These are phyloP conservation scores for Gobio gobio DNA, from an alignment of 2,113 vertebrate genomes.

Conservation along the genomic window DNA sequence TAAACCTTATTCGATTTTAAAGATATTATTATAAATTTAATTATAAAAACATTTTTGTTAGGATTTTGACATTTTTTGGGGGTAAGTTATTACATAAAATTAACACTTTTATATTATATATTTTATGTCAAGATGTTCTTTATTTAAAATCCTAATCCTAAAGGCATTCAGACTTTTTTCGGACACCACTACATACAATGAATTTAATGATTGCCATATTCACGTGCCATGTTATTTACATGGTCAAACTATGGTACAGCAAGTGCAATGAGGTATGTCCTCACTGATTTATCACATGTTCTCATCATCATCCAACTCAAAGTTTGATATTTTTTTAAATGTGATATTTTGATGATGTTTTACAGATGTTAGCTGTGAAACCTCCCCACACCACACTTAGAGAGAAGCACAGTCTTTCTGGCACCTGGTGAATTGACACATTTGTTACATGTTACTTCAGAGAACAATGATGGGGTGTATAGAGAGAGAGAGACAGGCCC, in stretches of 20 bases:
- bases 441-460: constrained; percentile 42
- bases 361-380: not conserved
- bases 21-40: not conserved
- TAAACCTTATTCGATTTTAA: not conserved
- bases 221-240: not conserved
- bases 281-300: not conserved
- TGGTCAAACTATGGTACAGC: no score
- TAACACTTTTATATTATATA: not conserved
- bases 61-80: no score
- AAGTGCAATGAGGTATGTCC: not conserved
- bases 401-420: constrained; percentile 7
- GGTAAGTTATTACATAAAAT: not conserved
- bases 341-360: not conserved
- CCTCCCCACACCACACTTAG: not conserved
- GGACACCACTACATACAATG: not conserved
- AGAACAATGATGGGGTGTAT: constrained; percentile 59
- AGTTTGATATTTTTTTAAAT: not conserved
- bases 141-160: not conserved
- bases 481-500: constrained; percentile 54
- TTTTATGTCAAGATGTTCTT: not conserved
- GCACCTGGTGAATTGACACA: constrained; percentile 41
- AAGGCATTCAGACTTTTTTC: not conserved
- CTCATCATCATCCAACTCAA: not conserved
- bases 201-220: not conserved
- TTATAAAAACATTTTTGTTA: no score